Evolutionary conservation across 64 coral and sea anemone genomes (phyloP).

Genomic region (Stylophora pistillata): DNA sequence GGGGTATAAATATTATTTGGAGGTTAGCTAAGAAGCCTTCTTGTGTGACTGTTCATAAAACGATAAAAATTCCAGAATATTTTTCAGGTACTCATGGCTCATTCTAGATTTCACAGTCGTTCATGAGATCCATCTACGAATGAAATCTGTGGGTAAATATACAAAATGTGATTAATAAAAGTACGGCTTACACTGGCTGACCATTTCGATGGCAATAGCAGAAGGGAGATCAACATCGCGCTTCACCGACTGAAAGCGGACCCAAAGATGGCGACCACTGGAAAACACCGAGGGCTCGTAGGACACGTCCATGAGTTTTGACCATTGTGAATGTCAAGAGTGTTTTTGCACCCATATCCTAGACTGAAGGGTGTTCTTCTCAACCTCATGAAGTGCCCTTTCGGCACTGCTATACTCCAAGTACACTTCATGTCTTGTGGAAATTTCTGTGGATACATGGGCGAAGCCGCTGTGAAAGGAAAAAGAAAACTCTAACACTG

Average conservation of each 20-base stretch:
- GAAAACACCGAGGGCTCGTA: conserved; percentile 40
- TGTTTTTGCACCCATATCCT: neutral
- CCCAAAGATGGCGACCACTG: conserved; percentile 46
- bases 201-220: conserved; percentile 9
- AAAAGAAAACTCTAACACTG: neutral
- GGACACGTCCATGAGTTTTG: neutral
- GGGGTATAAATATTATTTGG: too few species aligned
- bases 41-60: too few species aligned
- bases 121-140: too few species aligned
- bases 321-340: conserved; percentile 24
- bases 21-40: too few species aligned
- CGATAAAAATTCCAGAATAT: too few species aligned
- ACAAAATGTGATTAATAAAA: neutral
- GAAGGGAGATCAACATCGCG: too few species aligned
- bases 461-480: conserved; percentile 28
- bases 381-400: conserved; percentile 39
- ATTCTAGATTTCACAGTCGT: too few species aligned
- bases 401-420: conserved; percentile 59
- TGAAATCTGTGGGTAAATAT: too few species aligned
- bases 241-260: conserved; percentile 22
- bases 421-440: conserved; percentile 64
- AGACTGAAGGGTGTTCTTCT: conserved; percentile 30
- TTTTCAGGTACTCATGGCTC: too few species aligned
- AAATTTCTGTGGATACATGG: conserved; percentile 49
- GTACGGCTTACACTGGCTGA: neutral